Conservation (phyloP, 2,797 vertebrate species). For the Ptychadena robeensis region DNA sequence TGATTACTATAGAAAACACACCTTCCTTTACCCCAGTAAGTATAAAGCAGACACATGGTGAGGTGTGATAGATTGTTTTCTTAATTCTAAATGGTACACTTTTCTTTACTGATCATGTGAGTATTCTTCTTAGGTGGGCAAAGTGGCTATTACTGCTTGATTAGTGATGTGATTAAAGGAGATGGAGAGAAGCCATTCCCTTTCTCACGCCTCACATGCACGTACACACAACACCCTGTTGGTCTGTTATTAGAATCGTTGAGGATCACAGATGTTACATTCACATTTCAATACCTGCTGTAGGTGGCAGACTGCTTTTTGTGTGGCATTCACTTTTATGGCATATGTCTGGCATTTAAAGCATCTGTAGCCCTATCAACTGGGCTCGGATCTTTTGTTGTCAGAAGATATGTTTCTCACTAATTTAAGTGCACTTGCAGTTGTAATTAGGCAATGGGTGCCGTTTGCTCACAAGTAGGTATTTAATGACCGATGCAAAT, state of each 20-base stretch:
- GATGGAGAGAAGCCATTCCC: constrained; percentile 31
- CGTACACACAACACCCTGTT: constrained; percentile 21
- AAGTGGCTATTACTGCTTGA: constrained; percentile 8
- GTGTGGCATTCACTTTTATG: constrained; percentile 58
- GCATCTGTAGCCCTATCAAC: constrained; percentile 37
- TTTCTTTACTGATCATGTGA: neutral
- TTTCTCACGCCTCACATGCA: constrained; percentile 27
- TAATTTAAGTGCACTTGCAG: neutral
- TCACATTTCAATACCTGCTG: constrained; percentile 56
- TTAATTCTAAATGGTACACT: neutral
- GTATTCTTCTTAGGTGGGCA: constrained; percentile 43
- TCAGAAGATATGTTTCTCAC: neutral
- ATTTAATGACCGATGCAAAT: neutral
- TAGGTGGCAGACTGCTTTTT: constrained; percentile 17
- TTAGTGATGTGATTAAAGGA: constrained; percentile 49
- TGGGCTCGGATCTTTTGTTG: constrained; percentile 19
- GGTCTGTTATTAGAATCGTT: constrained; percentile 43
- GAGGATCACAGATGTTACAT: constrained; percentile 53
- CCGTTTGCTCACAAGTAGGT: neutral
- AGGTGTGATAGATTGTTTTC: neutral
- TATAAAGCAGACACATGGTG: too few relatives aligned
- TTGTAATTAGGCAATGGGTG: neutral
- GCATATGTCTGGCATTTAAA: constrained; percentile 44
- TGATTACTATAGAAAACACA: too few relatives aligned
- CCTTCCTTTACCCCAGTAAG: too few relatives aligned